Evolutionary conservation across 92 coral and sea anemone species (phyloP), one percentile per base, ranked within the genome.

Genomic region (Montipora capitata): DNA sequence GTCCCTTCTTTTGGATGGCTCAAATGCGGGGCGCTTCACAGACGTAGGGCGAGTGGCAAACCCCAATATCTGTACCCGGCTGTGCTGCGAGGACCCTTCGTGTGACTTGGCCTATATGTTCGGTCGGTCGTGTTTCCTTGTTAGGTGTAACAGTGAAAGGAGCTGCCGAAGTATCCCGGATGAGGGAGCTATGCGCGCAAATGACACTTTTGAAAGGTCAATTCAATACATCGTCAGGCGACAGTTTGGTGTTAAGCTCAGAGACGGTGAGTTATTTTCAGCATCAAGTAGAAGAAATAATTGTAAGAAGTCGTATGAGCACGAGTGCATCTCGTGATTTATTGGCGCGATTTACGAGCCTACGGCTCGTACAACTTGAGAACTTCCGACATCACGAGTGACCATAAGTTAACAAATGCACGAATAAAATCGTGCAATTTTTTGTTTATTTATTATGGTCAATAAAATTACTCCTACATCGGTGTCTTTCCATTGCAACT

Each of bases 51-150:
- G 96, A 52, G 96, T 97, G 20, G 87, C 96, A 14, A 92, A 94
- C 76, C 85, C 89, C 78, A 98, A 97, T 86, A 96, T 94, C 41
- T 97, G 99, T 42, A 96, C 98, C 77, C 84, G 98, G 35, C 78
- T 97, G 35, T 97, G 99, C 92, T 97, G 99, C 58, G 99, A 97
- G 81, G 98, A 97, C 15, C 87, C 98, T 10, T 58, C 92, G 13
- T 97, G 99, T 79, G 99, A 97, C 87, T 83, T 96, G 49, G 97
- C 99, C 7, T 97, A 97, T 76, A 97, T 97, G 99, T 92, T 94
- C 68, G 92, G 98, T n/a, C 88, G 92, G 67, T 89, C 96, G 52
- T 97, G 99, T 68, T 97, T 97, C 74, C 87, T 97, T 81, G 98
- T 97, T 15, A 88, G 76, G 35, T 97, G 99, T 59, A 86, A 90